Conservation (phyloP, 1,140 invertebrate genomes). For the Lasioglossum baleicum region DNA sequence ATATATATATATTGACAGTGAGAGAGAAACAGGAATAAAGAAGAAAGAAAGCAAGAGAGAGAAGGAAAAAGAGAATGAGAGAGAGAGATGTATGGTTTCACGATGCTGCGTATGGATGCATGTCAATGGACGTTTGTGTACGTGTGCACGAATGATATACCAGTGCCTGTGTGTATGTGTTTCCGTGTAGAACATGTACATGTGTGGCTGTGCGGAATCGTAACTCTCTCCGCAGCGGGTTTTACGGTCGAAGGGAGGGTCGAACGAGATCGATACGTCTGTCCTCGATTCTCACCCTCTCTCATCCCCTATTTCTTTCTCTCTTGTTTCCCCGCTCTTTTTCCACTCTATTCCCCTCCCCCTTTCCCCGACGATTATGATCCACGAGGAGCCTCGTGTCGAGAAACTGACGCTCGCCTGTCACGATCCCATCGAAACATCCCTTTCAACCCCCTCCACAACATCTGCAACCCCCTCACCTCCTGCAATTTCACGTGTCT, state of each 20-base stretch:
- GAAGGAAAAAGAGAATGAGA: too few relatives aligned
- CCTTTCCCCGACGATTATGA: slow-evolving; percentile 12
- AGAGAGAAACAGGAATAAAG: background rate
- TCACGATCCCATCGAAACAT: slow-evolving; percentile 22
- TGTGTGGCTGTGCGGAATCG: slow-evolving; percentile 41
- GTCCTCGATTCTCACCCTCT: slow-evolving; percentile 37
- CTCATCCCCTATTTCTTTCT: background rate
- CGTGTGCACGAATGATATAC: background rate
- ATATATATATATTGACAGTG: background rate
- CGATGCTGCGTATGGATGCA: background rate
- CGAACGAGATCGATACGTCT: slow-evolving; percentile 58
- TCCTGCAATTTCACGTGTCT: background rate
- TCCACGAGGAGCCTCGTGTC: background rate
- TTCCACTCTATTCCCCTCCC: background rate
- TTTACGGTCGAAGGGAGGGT: slow-evolving; percentile 50
- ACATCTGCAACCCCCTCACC: too few relatives aligned
- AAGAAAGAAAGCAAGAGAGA: too few relatives aligned
- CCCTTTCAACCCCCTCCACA: background rate
- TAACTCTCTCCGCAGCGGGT: slow-evolving; percentile 45
- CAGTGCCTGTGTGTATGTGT: slow-evolving; percentile 11
- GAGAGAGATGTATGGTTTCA: background rate
- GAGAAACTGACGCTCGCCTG: slow-evolving; percentile 6
- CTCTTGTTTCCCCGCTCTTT: background rate
- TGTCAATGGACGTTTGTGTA: background rate
- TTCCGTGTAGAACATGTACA: background rate